Base-by-base conservation (phyloP, 2,113 vertebrate genomes). In the Falco punctatus region DNA sequence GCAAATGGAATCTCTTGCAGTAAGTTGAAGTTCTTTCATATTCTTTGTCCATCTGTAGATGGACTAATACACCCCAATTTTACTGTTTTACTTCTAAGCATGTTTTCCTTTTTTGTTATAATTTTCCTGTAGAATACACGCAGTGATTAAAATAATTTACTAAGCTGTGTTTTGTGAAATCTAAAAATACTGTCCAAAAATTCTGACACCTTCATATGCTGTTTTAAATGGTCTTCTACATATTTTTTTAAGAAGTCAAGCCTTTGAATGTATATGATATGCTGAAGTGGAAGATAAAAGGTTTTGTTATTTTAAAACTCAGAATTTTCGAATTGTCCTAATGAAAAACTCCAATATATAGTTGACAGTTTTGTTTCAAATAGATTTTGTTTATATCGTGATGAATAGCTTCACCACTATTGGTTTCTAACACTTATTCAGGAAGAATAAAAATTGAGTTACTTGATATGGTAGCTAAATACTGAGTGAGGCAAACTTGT, bases 1-100 rank as follows among this genome's bases (percentile, higher is more conserved):
- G 99, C 99, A 99, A 99, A 99, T 99, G 99, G 99, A 99, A 98
- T 99, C 99, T 99, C 99, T 99, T 98, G 99, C 99, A 98, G 99
- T 99, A 99, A 99, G 99, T 99, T 98, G 95, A 98, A 97, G 96
- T 98, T 98, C 98, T 99, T 98, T 97, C 97, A 94, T 98, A 98
- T 97, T 98, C 97, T 98, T 97, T 97, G 98, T 97, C 98, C 98
- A 98, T 96, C 95, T 84, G 46, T 92, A 72, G 96, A 97, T 97
- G 98, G 98, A 94, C 97, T 96, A 97, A 97, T 92, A 90, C 90
- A 87, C 54, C 93, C 87, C 92, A 89, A 32, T 97, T 97, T 97
- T 94, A 97, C 94, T 86, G 58, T 88, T 97, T 79, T 91, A 96
- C 81, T 94, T 97, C 88, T 97, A 95, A 97, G 98, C 98, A 98